phyloP scores from a whole-genome alignment of 2,888 invertebrate genomes.

The Ferrisia virgata region DNA sequence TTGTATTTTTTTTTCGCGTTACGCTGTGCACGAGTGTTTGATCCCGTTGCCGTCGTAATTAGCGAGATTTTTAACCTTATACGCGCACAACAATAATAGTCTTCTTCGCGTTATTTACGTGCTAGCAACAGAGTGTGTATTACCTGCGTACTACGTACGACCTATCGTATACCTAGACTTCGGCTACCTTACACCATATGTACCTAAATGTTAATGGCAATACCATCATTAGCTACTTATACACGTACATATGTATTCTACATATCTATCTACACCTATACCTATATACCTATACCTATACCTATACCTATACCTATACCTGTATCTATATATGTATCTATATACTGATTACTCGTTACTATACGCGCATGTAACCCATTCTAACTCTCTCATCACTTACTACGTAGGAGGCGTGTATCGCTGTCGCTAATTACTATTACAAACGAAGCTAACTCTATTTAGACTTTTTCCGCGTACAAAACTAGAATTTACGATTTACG shows the following conservation, averaged over 20 bases:
- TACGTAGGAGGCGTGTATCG: not conserved
- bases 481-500: not conserved
- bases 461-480: not conserved
- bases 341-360: not conserved
- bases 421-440: not conserved
- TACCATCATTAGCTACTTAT: not conserved
- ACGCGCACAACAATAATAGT: no score
- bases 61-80: no score
- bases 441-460: not conserved
- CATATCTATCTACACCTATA: not conserved
- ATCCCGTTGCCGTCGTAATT: no score
- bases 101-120: no score
- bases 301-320: no score
- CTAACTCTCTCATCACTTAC: not conserved
- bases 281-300: not conserved
- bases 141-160: no score
- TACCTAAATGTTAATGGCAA: not conserved
- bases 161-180: not conserved
- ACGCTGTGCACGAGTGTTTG: no score
- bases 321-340: not conserved
- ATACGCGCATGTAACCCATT: not conserved
- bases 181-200: not conserved
- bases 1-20: no score
- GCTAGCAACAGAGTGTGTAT: no score
- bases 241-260: not conserved